Evolutionary conservation across 2,888 invertebrate species (phyloP).

Genomic region (Aleiodes testaceus): DNA sequence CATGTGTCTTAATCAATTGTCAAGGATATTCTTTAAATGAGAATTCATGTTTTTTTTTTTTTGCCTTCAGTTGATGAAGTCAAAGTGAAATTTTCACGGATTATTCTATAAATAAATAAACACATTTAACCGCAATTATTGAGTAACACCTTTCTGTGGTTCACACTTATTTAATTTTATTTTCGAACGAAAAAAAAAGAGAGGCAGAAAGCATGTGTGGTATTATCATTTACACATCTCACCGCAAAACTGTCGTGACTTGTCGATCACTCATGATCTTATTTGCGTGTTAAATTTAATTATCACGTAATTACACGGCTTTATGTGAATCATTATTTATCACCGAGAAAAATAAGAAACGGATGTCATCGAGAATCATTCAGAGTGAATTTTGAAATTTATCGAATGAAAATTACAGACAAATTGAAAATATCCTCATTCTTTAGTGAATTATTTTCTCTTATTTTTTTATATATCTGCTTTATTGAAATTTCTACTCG

Average conservation of each 20-base stretch:
- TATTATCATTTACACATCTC: conserved; percentile 13
- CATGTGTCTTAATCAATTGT: no score
- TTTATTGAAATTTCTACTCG: background rate
- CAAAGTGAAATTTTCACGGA: no score
- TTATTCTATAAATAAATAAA: no score
- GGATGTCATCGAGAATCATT: conserved; percentile 24
- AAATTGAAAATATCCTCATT: background rate
- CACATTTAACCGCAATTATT: background rate
- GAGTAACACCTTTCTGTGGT: background rate
- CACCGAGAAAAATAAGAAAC: no score
- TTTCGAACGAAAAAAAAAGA: no score
- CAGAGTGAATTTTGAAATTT: background rate
- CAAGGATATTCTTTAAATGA: no score
- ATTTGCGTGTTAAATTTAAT: conserved; percentile 27
- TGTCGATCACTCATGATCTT: conserved; percentile 9
- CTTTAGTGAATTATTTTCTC: background rate
- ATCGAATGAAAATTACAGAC: background rate
- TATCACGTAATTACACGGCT: conserved; percentile 8
- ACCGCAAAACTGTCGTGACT: conserved; percentile 26
- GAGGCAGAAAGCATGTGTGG: no score
- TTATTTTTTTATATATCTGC: background rate
- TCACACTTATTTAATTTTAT: no score
- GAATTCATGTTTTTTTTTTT: no score
- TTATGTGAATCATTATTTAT: conserved; percentile 18
- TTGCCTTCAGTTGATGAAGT: no score